These are phyloP conservation scores for Margaritifera margaritifera DNA, from an alignment of 2,888 invertebrate species.

Conservation along the genomic window DNA sequence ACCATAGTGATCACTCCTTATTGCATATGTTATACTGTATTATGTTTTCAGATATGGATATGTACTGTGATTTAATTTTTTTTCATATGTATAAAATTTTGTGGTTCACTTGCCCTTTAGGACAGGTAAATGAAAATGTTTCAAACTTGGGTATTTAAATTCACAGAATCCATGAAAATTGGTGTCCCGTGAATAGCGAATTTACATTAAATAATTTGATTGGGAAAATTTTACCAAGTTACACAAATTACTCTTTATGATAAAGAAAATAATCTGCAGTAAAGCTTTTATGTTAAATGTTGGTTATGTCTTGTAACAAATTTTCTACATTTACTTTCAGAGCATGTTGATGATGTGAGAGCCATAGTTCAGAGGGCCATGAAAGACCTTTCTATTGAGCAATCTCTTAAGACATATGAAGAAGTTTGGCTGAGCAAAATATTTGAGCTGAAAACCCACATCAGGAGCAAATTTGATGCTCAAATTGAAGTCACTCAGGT, in stretches of 20 bases:
- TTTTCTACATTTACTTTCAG: conserved; percentile 41
- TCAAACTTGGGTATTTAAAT: too few species aligned
- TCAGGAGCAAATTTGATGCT: conserved; percentile 35
- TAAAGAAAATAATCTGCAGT: too few species aligned
- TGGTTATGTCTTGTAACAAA: background rate
- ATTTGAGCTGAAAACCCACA: conserved; percentile 66
- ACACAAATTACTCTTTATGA: too few species aligned
- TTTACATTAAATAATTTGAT: too few species aligned
- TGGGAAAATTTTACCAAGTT: too few species aligned
- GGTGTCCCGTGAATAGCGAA: background rate
- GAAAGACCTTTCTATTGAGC: conserved; percentile 71
- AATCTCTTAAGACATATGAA: conserved; percentile 72
- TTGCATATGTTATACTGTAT: too few species aligned
- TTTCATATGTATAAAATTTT: too few species aligned
- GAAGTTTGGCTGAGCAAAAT: conserved; percentile 73
- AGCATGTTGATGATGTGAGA: conserved; percentile 71
- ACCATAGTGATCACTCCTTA: too few species aligned
- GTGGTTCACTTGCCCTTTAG: too few species aligned
- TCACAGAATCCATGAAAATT: background rate
- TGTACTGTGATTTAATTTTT: too few species aligned
- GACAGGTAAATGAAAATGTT: too few species aligned
- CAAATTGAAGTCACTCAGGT: conserved; percentile 26
- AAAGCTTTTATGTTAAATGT: background rate
- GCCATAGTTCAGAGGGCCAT: conserved; percentile 72
- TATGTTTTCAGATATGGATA: too few species aligned